Percentiles rank a stretch among this genome's conserved stretches.
Evolutionary conservation across 2,113 vertebrate genomes (phyloP).

Genomic region (Calidris pygmaea): DNA sequence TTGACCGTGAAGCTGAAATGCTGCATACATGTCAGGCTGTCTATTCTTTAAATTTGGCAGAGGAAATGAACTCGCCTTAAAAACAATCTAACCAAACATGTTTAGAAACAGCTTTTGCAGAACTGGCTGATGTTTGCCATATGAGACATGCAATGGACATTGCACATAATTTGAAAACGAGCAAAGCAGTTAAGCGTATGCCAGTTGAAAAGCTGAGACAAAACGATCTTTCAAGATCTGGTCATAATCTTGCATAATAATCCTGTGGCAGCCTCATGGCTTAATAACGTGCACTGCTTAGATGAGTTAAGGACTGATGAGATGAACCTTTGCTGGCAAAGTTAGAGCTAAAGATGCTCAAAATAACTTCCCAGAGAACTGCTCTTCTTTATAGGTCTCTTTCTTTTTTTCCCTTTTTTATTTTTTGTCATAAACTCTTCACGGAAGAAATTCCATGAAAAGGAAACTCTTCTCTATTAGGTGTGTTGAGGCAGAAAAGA

Average conservation of each 20-base stretch:
- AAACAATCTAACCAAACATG: slow-evolving; percentile 1
- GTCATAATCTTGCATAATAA: neutral
- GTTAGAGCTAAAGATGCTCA: neutral
- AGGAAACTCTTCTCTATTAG: neutral
- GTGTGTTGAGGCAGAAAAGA: neutral
- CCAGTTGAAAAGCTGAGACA: neutral
- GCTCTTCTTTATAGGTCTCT: neutral
- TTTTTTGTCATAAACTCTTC: neutral
- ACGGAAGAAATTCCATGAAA: neutral
- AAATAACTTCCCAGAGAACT: neutral
- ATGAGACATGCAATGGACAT: slow-evolving; percentile 17
- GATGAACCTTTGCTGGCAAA: neutral
- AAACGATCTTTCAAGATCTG: slow-evolving; percentile 4
- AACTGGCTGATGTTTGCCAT: slow-evolving; percentile 49
- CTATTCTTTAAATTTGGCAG: slow-evolving; percentile 47
- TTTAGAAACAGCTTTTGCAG: slow-evolving; percentile 22
- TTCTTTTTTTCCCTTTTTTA: neutral
- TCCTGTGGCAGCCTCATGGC: neutral
- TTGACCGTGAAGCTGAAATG: slow-evolving; percentile 41
- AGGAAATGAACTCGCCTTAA: neutral
- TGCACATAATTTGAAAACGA: slow-evolving; percentile 15
- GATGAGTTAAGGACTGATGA: neutral
- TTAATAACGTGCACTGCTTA: neutral
- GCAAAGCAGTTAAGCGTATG: neutral
- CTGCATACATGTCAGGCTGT: slow-evolving; percentile 24